Evolutionary conservation across 2,113 vertebrate genomes (phyloP), one percentile per base, ranked within the genome.

Genomic region (Herpetotheres cachinnans): DNA sequence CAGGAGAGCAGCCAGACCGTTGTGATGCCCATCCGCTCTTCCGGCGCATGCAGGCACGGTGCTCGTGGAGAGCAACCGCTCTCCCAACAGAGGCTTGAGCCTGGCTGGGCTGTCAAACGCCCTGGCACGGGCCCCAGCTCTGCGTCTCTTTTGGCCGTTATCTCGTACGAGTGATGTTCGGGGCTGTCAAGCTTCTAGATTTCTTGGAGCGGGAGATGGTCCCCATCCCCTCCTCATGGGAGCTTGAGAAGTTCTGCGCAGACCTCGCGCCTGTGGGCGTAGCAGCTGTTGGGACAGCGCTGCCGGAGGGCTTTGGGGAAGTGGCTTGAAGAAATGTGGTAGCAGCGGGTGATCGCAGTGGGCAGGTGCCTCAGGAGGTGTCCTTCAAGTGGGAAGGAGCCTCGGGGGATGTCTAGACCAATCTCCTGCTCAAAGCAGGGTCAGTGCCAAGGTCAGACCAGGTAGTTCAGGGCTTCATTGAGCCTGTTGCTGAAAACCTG

Each of bases 1-100:
- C 4, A 18, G 10, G 40, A 55, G 82, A 84, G 6, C 78, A n/a
- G 58, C 49, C 87, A 11, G 62, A 21, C 2, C 11, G 0, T 3
- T 34, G 32, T 7, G 24, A 52, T 30, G 59, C 65, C 50, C 3
- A 0, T 22, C 6, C 7, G 2, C 25, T 20, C 32, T 21, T 10
- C 71, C 61, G 9, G 6, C 0, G 2, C 1, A 1, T 4, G 46
- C n/a, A 4, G 5, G 8, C 4, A 3, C 1, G 4, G 47, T 10
- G 61, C 55, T 42, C 16, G 0, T 26, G 4, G 6, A 4, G 24
- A 29, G 19, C 12, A 10, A 5, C 50, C 4, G 1, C 38, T 4
- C n/a, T 77, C 30, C 36, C 25, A 3, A 2, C 4, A 3, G 38
- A 16, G 36, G 4, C 19, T 36, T 12, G 24, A 36, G 46, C 19